Conservation (phyloP, 2,888 invertebrate genomes). For the Sycophila texana region DNA sequence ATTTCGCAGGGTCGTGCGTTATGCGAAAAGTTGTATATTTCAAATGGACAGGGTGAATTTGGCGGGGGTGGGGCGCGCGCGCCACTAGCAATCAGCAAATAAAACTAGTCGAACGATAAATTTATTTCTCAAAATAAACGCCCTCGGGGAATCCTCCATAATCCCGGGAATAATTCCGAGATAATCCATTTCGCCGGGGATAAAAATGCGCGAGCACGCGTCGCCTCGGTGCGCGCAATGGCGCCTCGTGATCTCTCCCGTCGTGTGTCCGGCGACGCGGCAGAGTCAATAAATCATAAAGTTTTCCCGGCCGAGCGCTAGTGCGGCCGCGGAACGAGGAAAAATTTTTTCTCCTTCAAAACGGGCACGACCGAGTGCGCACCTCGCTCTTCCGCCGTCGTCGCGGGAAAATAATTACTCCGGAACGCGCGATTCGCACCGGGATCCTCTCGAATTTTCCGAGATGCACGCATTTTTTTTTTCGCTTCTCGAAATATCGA, state of each 20-base stretch:
- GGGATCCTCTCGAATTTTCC: background rate
- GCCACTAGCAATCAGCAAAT: too few species aligned
- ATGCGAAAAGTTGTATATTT: too few species aligned
- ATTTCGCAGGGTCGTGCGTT: too few species aligned
- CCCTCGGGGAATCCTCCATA: background rate
- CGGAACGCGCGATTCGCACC: background rate
- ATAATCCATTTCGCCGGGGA: slow-evolving; percentile 26
- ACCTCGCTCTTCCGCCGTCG: background rate
- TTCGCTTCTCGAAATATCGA: too few species aligned
- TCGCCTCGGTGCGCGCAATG: slow-evolving; percentile 65
- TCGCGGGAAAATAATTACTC: slow-evolving; percentile 35
- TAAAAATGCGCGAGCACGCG: slow-evolving; percentile 54
- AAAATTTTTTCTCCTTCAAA: slow-evolving; percentile 26
- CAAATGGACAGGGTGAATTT: too few species aligned
- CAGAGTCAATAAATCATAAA: slow-evolving; percentile 73
- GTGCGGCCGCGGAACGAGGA: slow-evolving; percentile 4
- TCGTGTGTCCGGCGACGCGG: background rate
- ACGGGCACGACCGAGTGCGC: background rate
- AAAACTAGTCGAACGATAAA: background rate
- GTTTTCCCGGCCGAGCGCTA: slow-evolving; percentile 55
- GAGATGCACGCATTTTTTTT: too few species aligned
- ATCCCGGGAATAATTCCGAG: background rate
- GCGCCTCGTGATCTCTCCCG: slow-evolving; percentile 69
- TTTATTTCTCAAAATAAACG: background rate
- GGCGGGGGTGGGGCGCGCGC: too few species aligned